phyloP scores from a whole-genome alignment of 2,113 vertebrate genomes.

The Ophiodon elongatus region DNA sequence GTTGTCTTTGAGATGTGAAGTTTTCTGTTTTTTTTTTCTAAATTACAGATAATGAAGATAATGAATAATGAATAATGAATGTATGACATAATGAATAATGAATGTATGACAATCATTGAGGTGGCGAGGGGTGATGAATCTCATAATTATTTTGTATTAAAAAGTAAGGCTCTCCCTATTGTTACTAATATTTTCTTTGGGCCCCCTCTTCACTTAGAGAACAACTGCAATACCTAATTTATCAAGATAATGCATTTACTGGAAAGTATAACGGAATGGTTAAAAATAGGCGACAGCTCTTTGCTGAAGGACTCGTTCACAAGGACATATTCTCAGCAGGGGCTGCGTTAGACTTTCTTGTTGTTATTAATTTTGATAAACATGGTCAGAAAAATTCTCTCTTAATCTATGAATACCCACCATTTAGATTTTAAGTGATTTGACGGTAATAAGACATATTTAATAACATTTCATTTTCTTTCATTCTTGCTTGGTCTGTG shows the following conservation, averaged over 20 bases:
- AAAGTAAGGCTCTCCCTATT: not conserved
- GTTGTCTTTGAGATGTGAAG: not conserved
- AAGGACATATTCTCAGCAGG: too few species aligned
- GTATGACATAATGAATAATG: too few species aligned
- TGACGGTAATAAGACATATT: too few species aligned
- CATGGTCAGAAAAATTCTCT: too few species aligned
- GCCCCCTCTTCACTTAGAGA: not conserved
- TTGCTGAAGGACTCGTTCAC: not conserved
- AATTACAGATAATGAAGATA: not conserved
- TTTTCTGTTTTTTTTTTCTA: not conserved
- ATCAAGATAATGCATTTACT: not conserved
- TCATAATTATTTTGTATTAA: not conserved
- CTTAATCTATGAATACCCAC: too few species aligned
- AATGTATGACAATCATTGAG: not conserved
- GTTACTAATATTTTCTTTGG: not conserved
- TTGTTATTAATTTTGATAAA: too few species aligned
- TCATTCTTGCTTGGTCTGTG: too few species aligned
- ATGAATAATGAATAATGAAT: too few species aligned
- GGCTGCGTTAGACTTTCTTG: too few species aligned
- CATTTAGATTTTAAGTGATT: too few species aligned
- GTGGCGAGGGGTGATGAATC: not conserved
- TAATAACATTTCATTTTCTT: too few species aligned
- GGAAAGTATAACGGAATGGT: not conserved
- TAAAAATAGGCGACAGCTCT: not conserved
- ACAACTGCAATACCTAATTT: not conserved